Percentiles rank a stretch among this genome's conserved stretches.
Evolutionary conservation across 2,888 invertebrate genomes (phyloP).

Genomic region (Acleris literana): DNA sequence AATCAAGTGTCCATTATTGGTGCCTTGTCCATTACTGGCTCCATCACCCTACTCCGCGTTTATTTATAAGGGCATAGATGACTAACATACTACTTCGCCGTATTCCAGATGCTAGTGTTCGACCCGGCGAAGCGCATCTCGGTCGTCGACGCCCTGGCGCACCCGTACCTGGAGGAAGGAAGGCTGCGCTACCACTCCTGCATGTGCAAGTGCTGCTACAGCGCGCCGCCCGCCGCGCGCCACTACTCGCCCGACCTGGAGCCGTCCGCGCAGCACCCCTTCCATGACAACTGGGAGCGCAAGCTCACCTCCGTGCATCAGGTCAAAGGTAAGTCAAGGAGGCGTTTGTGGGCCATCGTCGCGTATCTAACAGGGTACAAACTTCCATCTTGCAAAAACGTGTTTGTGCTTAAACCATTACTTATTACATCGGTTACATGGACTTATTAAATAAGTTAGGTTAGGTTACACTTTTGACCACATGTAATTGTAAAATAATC

Average conservation of each 20-base stretch:
- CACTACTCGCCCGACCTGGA: constrained; percentile 97
- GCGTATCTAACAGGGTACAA: no score
- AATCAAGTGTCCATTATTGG: no score
- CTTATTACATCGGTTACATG: no score
- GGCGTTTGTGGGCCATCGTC: no score
- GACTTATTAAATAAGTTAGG: no score
- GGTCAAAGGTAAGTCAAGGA: constrained; percentile 90
- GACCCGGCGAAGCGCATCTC: constrained; percentile 98
- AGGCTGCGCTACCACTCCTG: constrained; percentile 99
- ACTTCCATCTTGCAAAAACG: no score
- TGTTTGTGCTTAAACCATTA: no score
- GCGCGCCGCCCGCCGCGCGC: constrained; percentile 81
- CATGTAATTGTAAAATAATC: no score
- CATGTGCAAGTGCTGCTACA: constrained; percentile 99
- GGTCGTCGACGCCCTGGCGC: constrained; percentile 96
- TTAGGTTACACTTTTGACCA: no score
- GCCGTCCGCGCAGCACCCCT: constrained; percentile 94
- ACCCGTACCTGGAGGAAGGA: constrained; percentile 99
- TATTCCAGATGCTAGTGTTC: constrained; percentile 97
- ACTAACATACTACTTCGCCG: not conserved
- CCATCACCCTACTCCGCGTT: no score
- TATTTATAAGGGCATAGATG: no score
- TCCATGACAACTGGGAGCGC: constrained; percentile 98
- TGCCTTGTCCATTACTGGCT: no score
- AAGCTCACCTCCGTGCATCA: constrained; percentile 96